Base-by-base conservation (phyloP, 2,113 vertebrate species). In the Spea bombifrons region DNA sequence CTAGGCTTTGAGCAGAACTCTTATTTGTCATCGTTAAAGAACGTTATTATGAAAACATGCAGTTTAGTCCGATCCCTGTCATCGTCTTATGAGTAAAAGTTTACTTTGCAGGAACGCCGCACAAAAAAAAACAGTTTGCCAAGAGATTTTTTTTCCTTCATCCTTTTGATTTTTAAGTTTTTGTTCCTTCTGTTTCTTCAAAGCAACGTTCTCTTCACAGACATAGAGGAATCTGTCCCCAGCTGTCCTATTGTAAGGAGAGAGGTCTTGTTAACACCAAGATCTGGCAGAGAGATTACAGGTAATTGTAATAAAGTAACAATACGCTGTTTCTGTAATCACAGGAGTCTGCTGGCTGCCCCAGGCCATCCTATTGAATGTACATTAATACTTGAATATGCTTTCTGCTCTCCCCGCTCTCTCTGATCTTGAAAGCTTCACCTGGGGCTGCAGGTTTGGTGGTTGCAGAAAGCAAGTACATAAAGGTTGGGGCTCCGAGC, bases 81-180 rank as follows among this genome's bases (percentile, higher is more conserved):
- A 80, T 73, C 70, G 12, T 44, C 77, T 57, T 71, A 43, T 47
- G 70, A 55, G 76, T 57, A 73, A 79, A 67, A 73, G 76, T 90
- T 75, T 89, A 85, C 84, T 84, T 86, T 84, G 71, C 68, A 82
- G 75, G 77, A 85, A 85, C 65, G 44, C 61, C 71, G 68, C 82
- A 85, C 83, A 86, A 85, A 82, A 86, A 88, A 86, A 86, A 83
- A 82, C 67, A 83, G 84, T 84, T 84, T 86, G 76, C 81, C 84
- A 86, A 85, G 81, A 80, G 78, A 78, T 78, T 84, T 87, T 17
- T 55, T 71, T 82, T 86, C 84, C 75, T 85, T 85, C 72, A 81
- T 83, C 57, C 80, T 86, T 88, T 61, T 86, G 45, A 12, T 72
- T 72, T 84, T 72, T 13, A 77, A 66, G 76, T 13, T 46, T 75